phyloP scores from a whole-genome alignment of 2,888 invertebrate species.

The Crioceris asparagi region DNA sequence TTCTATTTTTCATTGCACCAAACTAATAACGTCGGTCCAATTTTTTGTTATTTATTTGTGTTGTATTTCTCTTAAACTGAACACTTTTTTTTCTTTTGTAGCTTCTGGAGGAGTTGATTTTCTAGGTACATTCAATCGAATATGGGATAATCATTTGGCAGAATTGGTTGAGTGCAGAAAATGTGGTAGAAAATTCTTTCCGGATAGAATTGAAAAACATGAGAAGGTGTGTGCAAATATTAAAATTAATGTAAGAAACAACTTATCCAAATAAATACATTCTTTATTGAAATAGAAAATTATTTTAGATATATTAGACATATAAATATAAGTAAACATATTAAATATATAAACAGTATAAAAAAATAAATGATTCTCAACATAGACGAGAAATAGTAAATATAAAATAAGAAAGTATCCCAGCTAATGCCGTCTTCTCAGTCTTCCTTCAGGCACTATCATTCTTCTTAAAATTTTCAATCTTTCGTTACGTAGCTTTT shows the following conservation, averaged over 20 bases:
- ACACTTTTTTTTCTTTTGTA: slow-evolving; percentile 22
- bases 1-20: too few species aligned
- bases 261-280: too few species aligned
- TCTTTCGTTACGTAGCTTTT: not conserved
- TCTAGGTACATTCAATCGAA: slow-evolving; percentile 32
- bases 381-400: not conserved
- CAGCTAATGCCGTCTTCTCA: too few species aligned
- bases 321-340: not conserved
- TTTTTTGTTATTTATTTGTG: too few species aligned
- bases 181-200: slow-evolving; percentile 53
- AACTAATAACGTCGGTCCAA: too few species aligned
- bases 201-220: slow-evolving; percentile 44
- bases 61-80: too few species aligned
- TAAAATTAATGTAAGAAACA: slow-evolving; percentile 8
- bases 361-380: not conserved
- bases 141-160: slow-evolving; percentile 45
- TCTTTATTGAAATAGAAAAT: too few species aligned
- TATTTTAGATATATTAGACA: not conserved
- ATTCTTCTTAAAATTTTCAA: not conserved
- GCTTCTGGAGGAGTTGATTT: slow-evolving; percentile 33
- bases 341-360: not conserved
- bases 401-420: not conserved
- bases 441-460: not conserved
- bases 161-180: slow-evolving; percentile 47
- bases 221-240: slow-evolving; percentile 16